These are phyloP conservation scores for Phrynocephalus guinanensis DNA, from an alignment of 2,797 vertebrate genomes.

Conservation along the genomic window DNA sequence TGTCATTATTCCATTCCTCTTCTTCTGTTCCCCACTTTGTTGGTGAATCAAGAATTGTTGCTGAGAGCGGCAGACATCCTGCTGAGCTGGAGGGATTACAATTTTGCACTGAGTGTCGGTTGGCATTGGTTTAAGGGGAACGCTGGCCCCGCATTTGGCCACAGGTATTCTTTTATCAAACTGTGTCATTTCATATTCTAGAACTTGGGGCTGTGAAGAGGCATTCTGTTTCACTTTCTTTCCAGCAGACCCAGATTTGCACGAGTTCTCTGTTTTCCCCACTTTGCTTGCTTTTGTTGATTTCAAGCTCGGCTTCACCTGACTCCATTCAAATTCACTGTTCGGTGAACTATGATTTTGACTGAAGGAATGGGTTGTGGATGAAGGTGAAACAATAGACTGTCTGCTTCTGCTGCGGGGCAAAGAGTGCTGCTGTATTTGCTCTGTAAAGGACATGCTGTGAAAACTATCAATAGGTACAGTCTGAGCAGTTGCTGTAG, in stretches of 20 bases:
- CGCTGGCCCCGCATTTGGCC: constrained; percentile 84
- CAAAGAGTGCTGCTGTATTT: constrained; percentile 97
- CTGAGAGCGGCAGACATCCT: constrained; percentile 86
- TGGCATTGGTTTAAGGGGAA: constrained; percentile 76
- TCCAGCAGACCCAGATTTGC: constrained; percentile 86
- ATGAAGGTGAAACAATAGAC: constrained; percentile 94
- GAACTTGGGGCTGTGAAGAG: constrained; percentile 87
- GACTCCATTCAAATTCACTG: constrained; percentile 95
- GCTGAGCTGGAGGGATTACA: constrained; percentile 83
- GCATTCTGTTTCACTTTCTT: constrained; percentile 88
- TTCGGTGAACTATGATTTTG: constrained; percentile 92
- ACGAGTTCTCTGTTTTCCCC: constrained; percentile 83
- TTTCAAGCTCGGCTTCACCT: constrained; percentile 90
- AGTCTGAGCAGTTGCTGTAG: constrained; percentile 95
- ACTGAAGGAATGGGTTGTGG: constrained; percentile 89
- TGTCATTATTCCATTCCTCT: constrained; percentile 96
- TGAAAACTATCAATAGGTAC: constrained; percentile 98
- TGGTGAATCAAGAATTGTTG: constrained; percentile 92
- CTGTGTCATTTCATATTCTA: constrained; percentile 98
- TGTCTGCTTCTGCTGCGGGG: constrained; percentile 95
- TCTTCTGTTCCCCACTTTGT: constrained; percentile 92
- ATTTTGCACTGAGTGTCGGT: constrained; percentile 89
- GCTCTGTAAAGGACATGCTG: constrained; percentile 92
- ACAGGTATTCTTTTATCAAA: constrained; percentile 91
- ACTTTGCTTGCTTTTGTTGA: constrained; percentile 88